Evolutionary conservation across 1,140 invertebrate species (phyloP).

Genomic region (Listronotus bonariensis): DNA sequence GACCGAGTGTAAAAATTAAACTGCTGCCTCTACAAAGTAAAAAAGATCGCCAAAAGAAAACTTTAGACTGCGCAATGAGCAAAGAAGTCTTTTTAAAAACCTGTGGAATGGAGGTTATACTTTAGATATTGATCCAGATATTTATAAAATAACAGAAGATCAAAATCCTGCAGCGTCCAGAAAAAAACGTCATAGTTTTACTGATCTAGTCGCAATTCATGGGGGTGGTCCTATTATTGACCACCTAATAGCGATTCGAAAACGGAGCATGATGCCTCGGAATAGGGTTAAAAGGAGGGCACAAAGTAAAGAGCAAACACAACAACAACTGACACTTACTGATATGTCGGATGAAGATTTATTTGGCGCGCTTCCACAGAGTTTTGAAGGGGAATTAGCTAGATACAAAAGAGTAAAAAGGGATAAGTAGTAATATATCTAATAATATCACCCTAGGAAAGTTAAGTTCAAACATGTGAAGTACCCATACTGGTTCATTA

Average conservation of each 20-base stretch:
- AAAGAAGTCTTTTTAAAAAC: no score
- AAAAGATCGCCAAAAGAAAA: not conserved
- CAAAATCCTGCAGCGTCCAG: slow-evolving; percentile 9
- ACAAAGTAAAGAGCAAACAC: slow-evolving; percentile 27
- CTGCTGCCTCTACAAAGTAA: not conserved
- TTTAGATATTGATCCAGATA: slow-evolving; percentile 31
- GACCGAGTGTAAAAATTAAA: no score
- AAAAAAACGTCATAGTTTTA: slow-evolving; percentile 38
- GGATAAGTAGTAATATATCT: not conserved
- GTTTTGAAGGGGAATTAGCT: slow-evolving; percentile 47
- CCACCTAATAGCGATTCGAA: slow-evolving; percentile 40
- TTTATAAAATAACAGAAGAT: slow-evolving; percentile 15
- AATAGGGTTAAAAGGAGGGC: slow-evolving; percentile 30
- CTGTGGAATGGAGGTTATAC: slow-evolving; percentile 33
- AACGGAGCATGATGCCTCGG: slow-evolving; percentile 38
- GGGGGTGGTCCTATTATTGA: slow-evolving; percentile 37
- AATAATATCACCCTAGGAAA: no score
- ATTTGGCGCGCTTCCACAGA: slow-evolving; percentile 51
- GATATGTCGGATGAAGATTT: slow-evolving; percentile 50
- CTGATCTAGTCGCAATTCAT: slow-evolving; percentile 39
- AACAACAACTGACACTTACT: slow-evolving; percentile 37
- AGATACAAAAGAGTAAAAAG: slow-evolving; percentile 53
- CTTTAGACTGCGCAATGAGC: not conserved
- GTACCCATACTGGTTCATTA: no score
- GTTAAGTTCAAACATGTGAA: no score